These are phyloP conservation scores for Vulpes lagopus DNA, from an alignment of 2,113 vertebrate genomes.

Conservation along the genomic window DNA sequence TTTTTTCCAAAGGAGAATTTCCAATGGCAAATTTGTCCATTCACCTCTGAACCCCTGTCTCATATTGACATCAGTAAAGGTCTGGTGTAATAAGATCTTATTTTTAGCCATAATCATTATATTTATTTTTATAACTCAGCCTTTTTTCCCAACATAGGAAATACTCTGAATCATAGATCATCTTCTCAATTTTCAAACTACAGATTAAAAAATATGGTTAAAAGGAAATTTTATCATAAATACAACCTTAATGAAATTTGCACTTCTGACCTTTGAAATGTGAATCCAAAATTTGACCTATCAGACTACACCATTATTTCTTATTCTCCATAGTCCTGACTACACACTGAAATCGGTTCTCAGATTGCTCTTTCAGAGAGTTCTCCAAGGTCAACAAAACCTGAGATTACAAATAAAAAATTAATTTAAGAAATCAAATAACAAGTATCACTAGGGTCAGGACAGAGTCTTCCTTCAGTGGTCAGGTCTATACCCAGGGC, in stretches of 20 bases:
- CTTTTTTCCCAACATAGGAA: not conserved
- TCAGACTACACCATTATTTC: constrained; percentile 47
- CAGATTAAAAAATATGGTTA: not conserved
- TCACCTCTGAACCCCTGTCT: not conserved
- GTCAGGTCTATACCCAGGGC: not conserved
- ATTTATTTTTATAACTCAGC: constrained; percentile 44
- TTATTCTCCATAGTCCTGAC: constrained; percentile 46
- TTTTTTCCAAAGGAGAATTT: constrained; percentile 40
- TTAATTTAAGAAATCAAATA: constrained; percentile 78
- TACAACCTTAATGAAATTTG: constrained; percentile 69
- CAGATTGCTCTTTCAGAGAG: constrained; percentile 58
- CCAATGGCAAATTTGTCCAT: not conserved
- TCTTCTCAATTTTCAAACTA: constrained; percentile 53
- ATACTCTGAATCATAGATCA: constrained; percentile 32
- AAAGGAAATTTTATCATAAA: constrained; percentile 65
- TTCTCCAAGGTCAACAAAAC: constrained; percentile 70
- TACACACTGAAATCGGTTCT: constrained; percentile 30
- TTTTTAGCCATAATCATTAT: not conserved
- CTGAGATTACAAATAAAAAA: constrained; percentile 77
- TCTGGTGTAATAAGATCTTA: constrained; percentile 3
- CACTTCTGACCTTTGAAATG: constrained; percentile 63
- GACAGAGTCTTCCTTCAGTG: not conserved
- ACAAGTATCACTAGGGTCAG: constrained; percentile 37
- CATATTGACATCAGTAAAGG: not conserved
- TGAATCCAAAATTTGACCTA: constrained; percentile 58